Evolutionary conservation across 2,113 vertebrate genomes (phyloP).

Genomic region (Glaucidium brasilianum): DNA sequence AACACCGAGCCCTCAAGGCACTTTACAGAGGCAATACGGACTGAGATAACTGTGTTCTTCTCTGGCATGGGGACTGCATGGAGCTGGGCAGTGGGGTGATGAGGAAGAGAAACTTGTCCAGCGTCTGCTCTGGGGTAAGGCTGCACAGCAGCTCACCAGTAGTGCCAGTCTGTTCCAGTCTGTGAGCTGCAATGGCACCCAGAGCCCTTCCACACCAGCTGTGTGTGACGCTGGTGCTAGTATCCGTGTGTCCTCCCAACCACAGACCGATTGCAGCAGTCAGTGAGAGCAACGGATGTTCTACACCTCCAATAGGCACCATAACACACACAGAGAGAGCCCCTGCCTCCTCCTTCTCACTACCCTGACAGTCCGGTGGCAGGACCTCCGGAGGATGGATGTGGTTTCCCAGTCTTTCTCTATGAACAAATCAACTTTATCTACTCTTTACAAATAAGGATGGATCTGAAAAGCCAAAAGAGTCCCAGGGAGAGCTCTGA

Average conservation of each 20-base stretch:
- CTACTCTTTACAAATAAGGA: neutral
- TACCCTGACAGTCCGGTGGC: neutral
- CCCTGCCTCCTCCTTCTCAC: neutral
- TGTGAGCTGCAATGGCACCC: neutral
- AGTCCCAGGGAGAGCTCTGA: neutral
- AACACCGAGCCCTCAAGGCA: neutral
- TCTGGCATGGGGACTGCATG: fast-evolving
- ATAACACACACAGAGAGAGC: neutral
- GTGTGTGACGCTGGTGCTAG: neutral
- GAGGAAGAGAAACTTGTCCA: neutral
- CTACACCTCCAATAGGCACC: neutral
- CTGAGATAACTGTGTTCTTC: neutral
- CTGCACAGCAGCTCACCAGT: neutral
- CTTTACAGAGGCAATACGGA: neutral
- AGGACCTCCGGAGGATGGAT: neutral
- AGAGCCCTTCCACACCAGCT: neutral
- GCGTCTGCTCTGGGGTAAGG: neutral
- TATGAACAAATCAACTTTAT: neutral
- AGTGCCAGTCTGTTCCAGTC: neutral
- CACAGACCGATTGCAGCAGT: neutral
- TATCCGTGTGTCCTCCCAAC: fast-evolving
- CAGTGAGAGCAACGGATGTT: neutral
- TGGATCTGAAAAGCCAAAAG: neutral
- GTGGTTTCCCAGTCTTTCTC: neutral
- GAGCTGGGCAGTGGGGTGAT: neutral